Conservation (phyloP, 2,113 vertebrate genomes). For the Hipposideros armiger region DNA sequence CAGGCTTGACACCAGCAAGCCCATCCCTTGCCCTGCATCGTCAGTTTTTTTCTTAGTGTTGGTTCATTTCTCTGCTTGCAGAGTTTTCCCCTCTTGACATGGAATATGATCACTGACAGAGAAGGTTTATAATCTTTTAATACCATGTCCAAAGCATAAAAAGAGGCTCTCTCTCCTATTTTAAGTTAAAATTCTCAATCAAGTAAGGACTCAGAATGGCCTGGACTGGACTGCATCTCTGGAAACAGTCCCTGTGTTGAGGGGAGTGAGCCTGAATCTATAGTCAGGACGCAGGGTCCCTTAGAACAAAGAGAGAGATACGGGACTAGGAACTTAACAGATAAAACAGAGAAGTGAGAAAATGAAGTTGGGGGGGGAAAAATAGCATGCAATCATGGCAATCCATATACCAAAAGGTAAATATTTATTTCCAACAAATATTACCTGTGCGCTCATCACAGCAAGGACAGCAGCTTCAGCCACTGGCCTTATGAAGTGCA, state of each 20-base stretch:
- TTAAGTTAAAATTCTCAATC: background rate
- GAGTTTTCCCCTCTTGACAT: background rate
- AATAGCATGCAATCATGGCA: background rate
- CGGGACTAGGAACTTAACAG: background rate
- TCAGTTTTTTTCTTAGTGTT: background rate
- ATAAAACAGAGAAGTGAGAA: slow-evolving; percentile 8
- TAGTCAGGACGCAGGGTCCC: background rate
- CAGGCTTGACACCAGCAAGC: background rate
- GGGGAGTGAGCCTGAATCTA: background rate
- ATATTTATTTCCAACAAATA: background rate
- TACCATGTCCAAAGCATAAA: background rate
- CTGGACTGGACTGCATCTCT: background rate
- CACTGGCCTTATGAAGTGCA: background rate
- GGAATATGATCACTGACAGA: background rate
- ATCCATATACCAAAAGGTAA: background rate
- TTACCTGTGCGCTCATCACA: background rate
- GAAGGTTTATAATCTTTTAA: background rate
- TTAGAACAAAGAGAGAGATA: background rate
- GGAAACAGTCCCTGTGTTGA: background rate
- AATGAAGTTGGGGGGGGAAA: background rate
- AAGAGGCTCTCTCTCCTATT: background rate
- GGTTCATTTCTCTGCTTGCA: background rate
- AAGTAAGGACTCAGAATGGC: background rate
- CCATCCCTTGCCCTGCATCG: background rate
- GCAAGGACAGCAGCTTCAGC: background rate